Conservation (phyloP, 2,888 invertebrate species). For the Scaptomyza flava region DNA sequence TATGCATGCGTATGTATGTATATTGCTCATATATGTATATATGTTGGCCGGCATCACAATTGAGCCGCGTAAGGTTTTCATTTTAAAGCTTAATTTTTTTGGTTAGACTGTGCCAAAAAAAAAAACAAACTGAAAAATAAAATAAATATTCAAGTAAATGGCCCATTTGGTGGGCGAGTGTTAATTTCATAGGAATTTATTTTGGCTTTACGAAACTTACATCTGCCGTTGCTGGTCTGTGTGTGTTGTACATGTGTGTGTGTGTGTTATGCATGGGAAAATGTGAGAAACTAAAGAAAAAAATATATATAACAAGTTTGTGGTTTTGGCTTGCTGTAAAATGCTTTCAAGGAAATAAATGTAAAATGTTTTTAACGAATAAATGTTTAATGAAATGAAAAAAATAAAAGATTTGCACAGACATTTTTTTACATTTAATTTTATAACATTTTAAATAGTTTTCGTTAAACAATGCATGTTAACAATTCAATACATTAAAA, state of each 20-base stretch:
- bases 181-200: slow-evolving; percentile 70
- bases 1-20: not conserved
- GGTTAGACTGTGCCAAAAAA: slow-evolving; percentile 19
- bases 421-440: slow-evolving; percentile 4
- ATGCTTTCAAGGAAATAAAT: not conserved
- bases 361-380: not conserved
- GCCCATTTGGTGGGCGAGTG: slow-evolving; percentile 55
- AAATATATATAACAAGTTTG: not conserved
- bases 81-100: slow-evolving; percentile 44
- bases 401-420: no score
- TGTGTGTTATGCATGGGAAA: slow-evolving; percentile 53
- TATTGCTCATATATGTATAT: not conserved
- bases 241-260: not conserved
- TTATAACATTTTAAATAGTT: slow-evolving; percentile 1
- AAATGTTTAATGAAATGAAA: no score
- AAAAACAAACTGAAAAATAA: slow-evolving; percentile 12
- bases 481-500: not conserved
- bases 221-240: slow-evolving; percentile 29
- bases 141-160: slow-evolving; percentile 26
- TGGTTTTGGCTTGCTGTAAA: not conserved
- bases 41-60: slow-evolving; percentile 17
- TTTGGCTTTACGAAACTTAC: slow-evolving; percentile 58
- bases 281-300: slow-evolving; percentile 1
- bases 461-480: slow-evolving; percentile 4
- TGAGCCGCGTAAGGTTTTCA: slow-evolving; percentile 62